These are phyloP conservation scores for Dryomyza anilis DNA, from an alignment of 2,888 invertebrate species.

Conservation along the genomic window DNA sequence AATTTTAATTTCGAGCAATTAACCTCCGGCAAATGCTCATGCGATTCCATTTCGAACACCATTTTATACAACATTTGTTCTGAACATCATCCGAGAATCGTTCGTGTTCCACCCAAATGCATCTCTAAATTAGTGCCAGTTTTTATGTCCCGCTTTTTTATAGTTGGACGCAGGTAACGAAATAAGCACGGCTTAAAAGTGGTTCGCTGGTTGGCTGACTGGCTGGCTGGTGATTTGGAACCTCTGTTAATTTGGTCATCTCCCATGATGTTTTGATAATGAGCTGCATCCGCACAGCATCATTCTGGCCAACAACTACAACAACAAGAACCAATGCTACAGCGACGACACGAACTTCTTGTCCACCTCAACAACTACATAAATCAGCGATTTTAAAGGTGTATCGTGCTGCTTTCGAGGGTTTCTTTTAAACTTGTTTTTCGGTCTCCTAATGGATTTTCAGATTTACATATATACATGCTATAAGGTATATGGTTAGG, in stretches of 20 bases:
- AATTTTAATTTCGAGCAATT: constrained; percentile 5
- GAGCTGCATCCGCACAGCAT: constrained; percentile 22
- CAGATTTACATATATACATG: background rate
- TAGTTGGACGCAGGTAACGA: background rate
- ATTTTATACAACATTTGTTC: background rate
- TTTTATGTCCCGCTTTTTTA: constrained; percentile 11
- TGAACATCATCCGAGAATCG: background rate
- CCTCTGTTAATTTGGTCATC: constrained; percentile 49
- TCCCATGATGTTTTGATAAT: constrained; percentile 56
- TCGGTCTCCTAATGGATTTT: constrained; percentile 3
- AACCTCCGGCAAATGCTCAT: background rate
- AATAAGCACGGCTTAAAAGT: background rate
- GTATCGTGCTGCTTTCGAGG: constrained; percentile 52
- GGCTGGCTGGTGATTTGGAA: background rate
- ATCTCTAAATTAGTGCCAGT: constrained; percentile 6
- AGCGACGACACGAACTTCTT: constrained; percentile 40
- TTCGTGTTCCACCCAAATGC: background rate
- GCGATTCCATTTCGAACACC: constrained; percentile 4
- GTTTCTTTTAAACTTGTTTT: background rate
- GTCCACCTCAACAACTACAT: constrained; percentile 52
- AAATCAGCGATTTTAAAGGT: constrained; percentile 51
- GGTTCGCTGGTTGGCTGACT: constrained; percentile 3
- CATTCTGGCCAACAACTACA: background rate
- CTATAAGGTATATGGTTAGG: background rate
- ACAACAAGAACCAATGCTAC: background rate